Evolutionary conservation across 2,797 vertebrate species (phyloP).

Genomic region (Sebastes hubbsi): DNA sequence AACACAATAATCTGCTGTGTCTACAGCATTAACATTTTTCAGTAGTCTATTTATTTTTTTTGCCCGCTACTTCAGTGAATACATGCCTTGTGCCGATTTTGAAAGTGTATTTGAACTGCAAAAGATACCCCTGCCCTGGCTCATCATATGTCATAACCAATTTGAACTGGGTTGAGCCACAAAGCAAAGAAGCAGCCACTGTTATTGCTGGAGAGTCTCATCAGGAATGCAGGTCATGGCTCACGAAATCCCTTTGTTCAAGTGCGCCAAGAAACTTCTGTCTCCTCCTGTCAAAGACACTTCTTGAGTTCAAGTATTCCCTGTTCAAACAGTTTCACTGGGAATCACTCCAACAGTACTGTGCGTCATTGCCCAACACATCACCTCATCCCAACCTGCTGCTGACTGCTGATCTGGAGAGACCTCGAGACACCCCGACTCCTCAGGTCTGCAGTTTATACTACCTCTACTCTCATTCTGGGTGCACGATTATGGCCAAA

Average conservation of each 20-base stretch:
- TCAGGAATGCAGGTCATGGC: conserved; percentile 55
- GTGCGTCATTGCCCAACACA: conserved; percentile 29
- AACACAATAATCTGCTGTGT: conserved; percentile 28
- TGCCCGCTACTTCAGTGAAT: neutral
- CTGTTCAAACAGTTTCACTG: conserved; percentile 54
- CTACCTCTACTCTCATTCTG: neutral
- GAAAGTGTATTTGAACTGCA: conserved; percentile 15
- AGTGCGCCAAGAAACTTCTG: conserved; percentile 57
- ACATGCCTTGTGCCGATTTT: conserved; percentile 14
- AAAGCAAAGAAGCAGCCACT: conserved; percentile 26
- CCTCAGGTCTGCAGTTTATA: neutral
- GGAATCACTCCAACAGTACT: conserved; percentile 49
- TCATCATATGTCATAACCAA: conserved; percentile 33
- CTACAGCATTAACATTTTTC: conserved; percentile 30
- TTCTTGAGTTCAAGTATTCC: conserved; percentile 46
- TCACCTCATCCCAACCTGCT: conserved; percentile 30
- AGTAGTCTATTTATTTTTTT: conserved; percentile 8
- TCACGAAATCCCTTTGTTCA: conserved; percentile 53
- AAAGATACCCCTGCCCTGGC: conserved; percentile 11
- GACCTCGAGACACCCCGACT: conserved; percentile 12
- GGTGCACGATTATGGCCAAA: no score
- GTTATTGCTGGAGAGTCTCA: conserved; percentile 37
- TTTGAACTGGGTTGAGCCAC: conserved; percentile 35
- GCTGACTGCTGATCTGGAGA: conserved; percentile 34
- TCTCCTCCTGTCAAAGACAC: conserved; percentile 56